These are phyloP conservation scores for Haemorhous mexicanus DNA, from an alignment of 2,113 vertebrate species.

Conservation along the genomic window DNA sequence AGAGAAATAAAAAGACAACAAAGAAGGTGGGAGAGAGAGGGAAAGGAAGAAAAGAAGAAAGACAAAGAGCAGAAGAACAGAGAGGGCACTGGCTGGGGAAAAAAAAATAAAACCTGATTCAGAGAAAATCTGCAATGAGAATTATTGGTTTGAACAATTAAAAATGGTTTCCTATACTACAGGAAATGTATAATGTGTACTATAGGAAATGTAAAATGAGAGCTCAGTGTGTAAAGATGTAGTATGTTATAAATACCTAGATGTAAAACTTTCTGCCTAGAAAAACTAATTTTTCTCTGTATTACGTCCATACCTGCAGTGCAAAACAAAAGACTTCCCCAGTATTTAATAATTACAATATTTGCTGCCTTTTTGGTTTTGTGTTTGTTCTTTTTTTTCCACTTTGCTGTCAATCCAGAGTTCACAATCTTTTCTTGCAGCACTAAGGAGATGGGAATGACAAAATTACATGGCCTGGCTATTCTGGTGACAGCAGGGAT, in stretches of 20 bases:
- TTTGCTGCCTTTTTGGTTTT: not conserved
- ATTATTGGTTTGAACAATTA: not conserved
- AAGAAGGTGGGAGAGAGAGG: not conserved
- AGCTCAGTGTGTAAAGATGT: not conserved
- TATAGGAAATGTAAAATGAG: not conserved
- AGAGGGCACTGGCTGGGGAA: not conserved
- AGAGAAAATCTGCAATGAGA: not conserved
- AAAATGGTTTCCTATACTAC: not conserved
- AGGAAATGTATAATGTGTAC: too few species aligned
- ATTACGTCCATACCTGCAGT: not conserved
- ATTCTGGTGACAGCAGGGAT: not conserved
- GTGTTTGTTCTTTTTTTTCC: not conserved
- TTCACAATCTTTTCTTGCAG: not conserved
- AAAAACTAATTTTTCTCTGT: not conserved
- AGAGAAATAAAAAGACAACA: accelerated
- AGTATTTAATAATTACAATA: not conserved
- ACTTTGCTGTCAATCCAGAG: not conserved
- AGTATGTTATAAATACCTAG: not conserved
- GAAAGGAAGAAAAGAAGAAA: accelerated
- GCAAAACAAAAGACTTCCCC: not conserved
- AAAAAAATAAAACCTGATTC: not conserved
- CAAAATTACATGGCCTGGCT: not conserved
- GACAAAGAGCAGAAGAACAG: too few species aligned
- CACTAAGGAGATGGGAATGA: not conserved
- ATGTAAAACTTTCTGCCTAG: not conserved